Conservation (phyloP, 2,888 invertebrate genomes). For the Icerya purchasi region DNA sequence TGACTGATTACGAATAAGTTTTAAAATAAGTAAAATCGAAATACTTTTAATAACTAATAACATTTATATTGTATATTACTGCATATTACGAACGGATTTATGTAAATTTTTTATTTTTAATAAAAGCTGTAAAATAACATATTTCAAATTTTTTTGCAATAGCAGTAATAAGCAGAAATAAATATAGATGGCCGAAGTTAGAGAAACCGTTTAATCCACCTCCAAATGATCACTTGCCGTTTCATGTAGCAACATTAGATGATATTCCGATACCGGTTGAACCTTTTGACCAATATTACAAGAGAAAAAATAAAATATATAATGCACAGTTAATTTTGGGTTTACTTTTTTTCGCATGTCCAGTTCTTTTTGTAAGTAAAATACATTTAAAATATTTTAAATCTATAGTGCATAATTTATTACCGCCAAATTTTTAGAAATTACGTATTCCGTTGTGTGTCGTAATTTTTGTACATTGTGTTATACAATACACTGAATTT, state of each 20-base stretch:
- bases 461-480: neutral
- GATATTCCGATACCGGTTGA: slow-evolving; percentile 7
- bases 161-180: neutral
- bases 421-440: neutral
- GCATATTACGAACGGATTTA: too few relatives aligned
- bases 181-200: neutral
- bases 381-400: too few relatives aligned
- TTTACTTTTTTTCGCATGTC: neutral
- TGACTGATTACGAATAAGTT: neutral
- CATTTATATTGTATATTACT: neutral
- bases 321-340: slow-evolving; percentile 7
- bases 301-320: slow-evolving; percentile 5
- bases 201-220: slow-evolving; percentile 4
- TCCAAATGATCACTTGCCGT: slow-evolving; percentile 9
- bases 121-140: too few relatives aligned
- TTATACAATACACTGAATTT: too few relatives aligned
- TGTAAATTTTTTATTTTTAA: too few relatives aligned
- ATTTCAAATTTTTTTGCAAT: too few relatives aligned
- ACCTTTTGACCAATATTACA: slow-evolving; percentile 6
- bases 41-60: neutral
- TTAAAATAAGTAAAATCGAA: neutral
- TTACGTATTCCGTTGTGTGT: neutral
- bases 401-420: too few relatives aligned
- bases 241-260: slow-evolving; percentile 5
- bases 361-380: slow-evolving; percentile 5